phyloP scores from a whole-genome alignment of 2,797 vertebrate species.

The Enteromius anoplus region DNA sequence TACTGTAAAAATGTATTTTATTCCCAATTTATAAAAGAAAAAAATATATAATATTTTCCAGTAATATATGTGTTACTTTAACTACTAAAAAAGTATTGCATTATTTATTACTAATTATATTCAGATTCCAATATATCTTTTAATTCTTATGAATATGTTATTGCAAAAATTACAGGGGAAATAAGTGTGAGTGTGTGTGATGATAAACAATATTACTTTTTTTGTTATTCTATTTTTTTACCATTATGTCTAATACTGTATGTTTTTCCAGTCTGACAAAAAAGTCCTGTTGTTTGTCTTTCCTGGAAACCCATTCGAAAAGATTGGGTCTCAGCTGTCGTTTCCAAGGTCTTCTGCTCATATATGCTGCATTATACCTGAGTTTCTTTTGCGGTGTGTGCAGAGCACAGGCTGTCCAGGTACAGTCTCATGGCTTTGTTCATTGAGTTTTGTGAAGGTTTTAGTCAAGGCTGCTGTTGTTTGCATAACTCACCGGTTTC shows the following conservation, averaged over 20 bases:
- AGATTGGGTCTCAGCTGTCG: background rate
- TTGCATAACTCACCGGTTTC: constrained; percentile 30
- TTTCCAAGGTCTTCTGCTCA: background rate
- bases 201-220: too few species aligned
- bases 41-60: too few species aligned
- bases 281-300: background rate
- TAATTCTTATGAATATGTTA: too few species aligned
- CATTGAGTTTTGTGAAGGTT: background rate
- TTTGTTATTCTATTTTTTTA: background rate
- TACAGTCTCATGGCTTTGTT: background rate
- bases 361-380: background rate
- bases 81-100: too few species aligned
- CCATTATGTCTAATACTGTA: background rate
- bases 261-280: background rate
- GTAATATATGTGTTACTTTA: too few species aligned
- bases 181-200: too few species aligned
- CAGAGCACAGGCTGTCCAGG: constrained; percentile 4
- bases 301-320: background rate
- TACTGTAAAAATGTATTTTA: background rate
- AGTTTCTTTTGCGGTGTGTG: constrained; percentile 9
- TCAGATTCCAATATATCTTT: too few species aligned
- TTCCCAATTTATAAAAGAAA: background rate
- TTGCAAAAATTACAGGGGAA: too few species aligned
- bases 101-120: too few species aligned
- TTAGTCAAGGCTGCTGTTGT: constrained; percentile 24